phyloP scores from a whole-genome alignment of 2,113 vertebrate genomes.

The Calypte anna region DNA sequence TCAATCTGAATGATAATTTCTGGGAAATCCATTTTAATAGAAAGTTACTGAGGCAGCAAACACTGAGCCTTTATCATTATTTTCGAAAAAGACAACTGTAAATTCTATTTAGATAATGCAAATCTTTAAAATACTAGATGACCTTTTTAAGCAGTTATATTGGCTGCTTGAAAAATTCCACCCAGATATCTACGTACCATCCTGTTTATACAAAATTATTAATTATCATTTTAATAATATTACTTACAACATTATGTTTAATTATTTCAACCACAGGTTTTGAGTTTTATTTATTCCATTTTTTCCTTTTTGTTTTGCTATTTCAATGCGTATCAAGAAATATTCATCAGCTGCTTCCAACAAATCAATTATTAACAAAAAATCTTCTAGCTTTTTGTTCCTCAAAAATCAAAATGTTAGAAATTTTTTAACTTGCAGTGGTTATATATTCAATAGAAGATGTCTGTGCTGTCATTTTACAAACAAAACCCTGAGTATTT shows the following conservation, averaged over 20 bases:
- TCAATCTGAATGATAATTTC: slow-evolving; percentile 76
- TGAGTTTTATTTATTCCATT: background rate
- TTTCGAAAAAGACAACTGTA: slow-evolving; percentile 18
- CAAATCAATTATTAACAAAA: background rate
- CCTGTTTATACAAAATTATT: background rate
- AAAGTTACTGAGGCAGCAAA: slow-evolving; percentile 64
- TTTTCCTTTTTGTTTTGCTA: background rate
- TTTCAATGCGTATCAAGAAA: slow-evolving; percentile 16
- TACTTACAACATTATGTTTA: background rate
- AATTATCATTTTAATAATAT: background rate
- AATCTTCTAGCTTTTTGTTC: background rate
- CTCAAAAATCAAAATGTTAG: background rate
- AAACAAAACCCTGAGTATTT: background rate
- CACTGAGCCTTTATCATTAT: slow-evolving; percentile 30
- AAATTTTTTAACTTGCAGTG: background rate
- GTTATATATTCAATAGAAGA: background rate
- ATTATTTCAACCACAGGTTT: background rate
- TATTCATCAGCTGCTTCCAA: background rate
- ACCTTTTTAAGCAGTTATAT: background rate
- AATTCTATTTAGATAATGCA: slow-evolving; percentile 26
- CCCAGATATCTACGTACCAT: background rate
- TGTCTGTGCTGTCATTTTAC: background rate
- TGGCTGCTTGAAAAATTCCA: background rate
- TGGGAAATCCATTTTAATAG: slow-evolving; percentile 69
- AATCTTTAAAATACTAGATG: slow-evolving; percentile 21